Base-by-base conservation (phyloP, 2,113 vertebrate species). In the Tragelaphus scriptus region DNA sequence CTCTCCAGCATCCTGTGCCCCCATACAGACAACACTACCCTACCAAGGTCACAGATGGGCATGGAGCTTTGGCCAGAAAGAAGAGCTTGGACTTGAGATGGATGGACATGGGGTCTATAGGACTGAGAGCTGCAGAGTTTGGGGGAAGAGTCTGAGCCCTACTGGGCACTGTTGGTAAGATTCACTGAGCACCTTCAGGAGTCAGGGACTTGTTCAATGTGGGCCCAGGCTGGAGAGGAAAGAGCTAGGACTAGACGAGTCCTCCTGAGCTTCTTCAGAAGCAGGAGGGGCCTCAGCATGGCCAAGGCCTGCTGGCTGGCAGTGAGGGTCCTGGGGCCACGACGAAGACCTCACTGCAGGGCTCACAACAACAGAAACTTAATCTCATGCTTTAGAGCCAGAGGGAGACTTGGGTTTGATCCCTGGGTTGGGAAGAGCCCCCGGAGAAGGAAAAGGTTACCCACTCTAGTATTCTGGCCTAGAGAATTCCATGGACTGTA, bases 141-240 rank as follows among this genome's bases (percentile, higher is more conserved):
- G 40, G 44, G 89, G 81, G 28, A 10, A 10, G 56, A 12, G 53
- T 47, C 68, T 19, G 36, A 47, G 61, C 8, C 4, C 32, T 8
- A 13, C 2, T 19, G 59, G 9, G 6, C 16, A 14, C 51, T 25
- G 2, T 15, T 14, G 36, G 13, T 44, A 6, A 59, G 13, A 47
- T 23, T 40, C 16, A n/a, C 51, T 6, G 6, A 23, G 85, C 7
- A 2, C 51, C 49, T 36, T 16, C 0, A 1, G 1, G 11, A 5
- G 30, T 28, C 23, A 5, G 32, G 7, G 40, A 0, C 77, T 56
- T 26, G 30, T 15, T 9, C 3, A 55, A 14, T 0, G 1, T 4
- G 25, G 84, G 25, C 58, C 32, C 32, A 10, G 10, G 2, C 7
- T 19, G 44, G 7, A 51, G 30, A n/a, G 32, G 56, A 10, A 30